phyloP scores from a whole-genome alignment of 2,113 vertebrate genomes.

The Brachionichthys hirsutus region DNA sequence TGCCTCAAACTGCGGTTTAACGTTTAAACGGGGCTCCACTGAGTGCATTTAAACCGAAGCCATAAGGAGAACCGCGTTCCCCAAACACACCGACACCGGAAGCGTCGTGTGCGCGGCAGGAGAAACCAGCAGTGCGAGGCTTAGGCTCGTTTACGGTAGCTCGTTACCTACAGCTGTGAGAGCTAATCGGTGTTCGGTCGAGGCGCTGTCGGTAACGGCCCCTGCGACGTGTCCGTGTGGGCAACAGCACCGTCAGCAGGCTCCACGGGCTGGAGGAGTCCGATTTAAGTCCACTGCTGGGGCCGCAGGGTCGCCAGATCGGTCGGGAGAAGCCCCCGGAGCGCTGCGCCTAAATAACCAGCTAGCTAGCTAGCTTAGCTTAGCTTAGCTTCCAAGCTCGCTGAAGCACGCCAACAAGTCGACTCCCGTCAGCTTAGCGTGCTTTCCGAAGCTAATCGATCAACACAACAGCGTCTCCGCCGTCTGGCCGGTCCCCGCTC shows the following conservation, averaged over 20 bases:
- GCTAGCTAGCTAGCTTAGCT: conserved; percentile 38
- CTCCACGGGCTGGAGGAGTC: conserved; percentile 20
- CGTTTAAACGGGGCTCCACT: no score
- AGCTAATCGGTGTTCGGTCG: not conserved
- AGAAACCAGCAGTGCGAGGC: no score
- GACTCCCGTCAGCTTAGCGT: accelerated
- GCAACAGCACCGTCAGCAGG: not conserved
- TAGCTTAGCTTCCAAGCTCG: conserved; percentile 43
- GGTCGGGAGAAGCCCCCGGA: conserved; percentile 13
- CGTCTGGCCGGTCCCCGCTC: not conserved
- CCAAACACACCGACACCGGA: no score
- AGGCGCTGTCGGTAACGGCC: conserved; percentile 4
- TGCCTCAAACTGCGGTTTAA: not conserved
- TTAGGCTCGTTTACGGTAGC: no score
- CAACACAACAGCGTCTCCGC: not conserved
- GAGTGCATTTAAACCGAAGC: no score
- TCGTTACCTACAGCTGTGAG: not conserved
- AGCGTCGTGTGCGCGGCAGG: no score
- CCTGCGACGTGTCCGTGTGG: not conserved
- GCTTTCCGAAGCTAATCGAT: not conserved
- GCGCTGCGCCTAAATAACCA: conserved; percentile 26
- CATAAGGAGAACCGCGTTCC: no score
- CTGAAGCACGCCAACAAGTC: not conserved
- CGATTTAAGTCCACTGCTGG: conserved; percentile 18
- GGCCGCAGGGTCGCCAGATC: conserved; percentile 34